Percentiles rank a stretch among this genome's conserved stretches.
Evolutionary conservation across 2,797 vertebrate genomes (phyloP).

Genomic region (Pagetopsis macropterus): DNA sequence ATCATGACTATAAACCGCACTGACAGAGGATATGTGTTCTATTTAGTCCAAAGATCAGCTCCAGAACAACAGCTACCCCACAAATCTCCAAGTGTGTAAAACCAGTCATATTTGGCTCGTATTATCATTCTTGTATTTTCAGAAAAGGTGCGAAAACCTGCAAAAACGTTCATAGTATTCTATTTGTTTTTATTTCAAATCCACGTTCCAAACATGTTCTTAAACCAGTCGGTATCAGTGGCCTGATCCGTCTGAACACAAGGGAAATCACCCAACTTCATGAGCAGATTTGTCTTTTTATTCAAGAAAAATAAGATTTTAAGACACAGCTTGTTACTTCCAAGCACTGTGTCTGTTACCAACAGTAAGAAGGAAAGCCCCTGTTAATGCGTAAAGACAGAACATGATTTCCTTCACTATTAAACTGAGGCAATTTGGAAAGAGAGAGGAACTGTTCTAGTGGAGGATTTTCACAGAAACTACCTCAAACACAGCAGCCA

Average conservation of each 20-base stretch:
- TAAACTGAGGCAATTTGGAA: constrained; percentile 31
- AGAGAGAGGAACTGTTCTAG: constrained; percentile 11
- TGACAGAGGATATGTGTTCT: not conserved
- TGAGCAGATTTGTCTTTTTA: constrained; percentile 33
- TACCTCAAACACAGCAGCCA: too few species aligned
- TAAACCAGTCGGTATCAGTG: constrained; percentile 21
- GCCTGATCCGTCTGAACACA: constrained; percentile 42
- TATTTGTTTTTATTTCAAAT: constrained; percentile 30
- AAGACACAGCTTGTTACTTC: constrained; percentile 23
- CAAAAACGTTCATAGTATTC: not conserved
- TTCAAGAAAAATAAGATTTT: constrained; percentile 37
- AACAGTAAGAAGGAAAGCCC: constrained; percentile 23
- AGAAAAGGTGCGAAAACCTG: constrained; percentile 6
- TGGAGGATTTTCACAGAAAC: too few species aligned
- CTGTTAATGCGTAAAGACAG: constrained; percentile 16
- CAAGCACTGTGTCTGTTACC: constrained; percentile 21
- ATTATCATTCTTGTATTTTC: not conserved
- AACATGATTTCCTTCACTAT: constrained; percentile 34
- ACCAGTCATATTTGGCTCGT: not conserved
- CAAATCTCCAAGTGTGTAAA: not conserved
- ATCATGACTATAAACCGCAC: constrained; percentile 1
- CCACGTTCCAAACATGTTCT: constrained; percentile 22
- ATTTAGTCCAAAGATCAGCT: not conserved
- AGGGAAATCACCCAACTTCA: constrained; percentile 40
- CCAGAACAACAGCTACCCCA: not conserved